phyloP scores from a whole-genome alignment of 2,888 invertebrate genomes.

The Tholera decimalis region DNA sequence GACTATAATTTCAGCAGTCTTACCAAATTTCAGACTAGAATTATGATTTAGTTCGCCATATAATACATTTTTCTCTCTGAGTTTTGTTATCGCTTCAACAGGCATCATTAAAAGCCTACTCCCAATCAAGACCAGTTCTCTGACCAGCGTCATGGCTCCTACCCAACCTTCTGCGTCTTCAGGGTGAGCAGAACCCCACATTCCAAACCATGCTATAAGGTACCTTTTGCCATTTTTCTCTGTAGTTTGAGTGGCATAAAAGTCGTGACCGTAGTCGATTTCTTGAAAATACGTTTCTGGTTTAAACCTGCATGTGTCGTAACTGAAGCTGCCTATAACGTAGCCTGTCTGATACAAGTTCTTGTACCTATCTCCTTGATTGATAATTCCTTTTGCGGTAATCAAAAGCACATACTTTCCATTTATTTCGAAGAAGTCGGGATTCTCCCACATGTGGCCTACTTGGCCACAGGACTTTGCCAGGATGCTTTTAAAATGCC shows the following conservation, averaged over 20 bases:
- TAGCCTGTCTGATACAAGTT: slow-evolving; percentile 84
- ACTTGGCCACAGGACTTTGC: slow-evolving; percentile 80
- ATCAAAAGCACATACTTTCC: slow-evolving; percentile 84
- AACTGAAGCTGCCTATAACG: slow-evolving; percentile 65
- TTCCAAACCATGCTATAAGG: slow-evolving; percentile 8
- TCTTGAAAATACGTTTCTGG: slow-evolving; percentile 82
- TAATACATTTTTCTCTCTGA: slow-evolving; percentile 71
- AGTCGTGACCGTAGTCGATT: slow-evolving; percentile 86
- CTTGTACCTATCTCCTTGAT: slow-evolving; percentile 83
- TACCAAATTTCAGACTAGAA: slow-evolving; percentile 71
- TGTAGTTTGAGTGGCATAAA: slow-evolving; percentile 86
- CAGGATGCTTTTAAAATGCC: slow-evolving; percentile 82
- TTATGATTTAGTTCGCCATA: slow-evolving; percentile 68
- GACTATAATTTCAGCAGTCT: slow-evolving; percentile 80
- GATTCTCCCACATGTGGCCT: slow-evolving; percentile 90
- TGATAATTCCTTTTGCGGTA: slow-evolving; percentile 84
- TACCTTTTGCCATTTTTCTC: slow-evolving; percentile 80
- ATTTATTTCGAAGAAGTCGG: slow-evolving; percentile 87
- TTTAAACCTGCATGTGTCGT: slow-evolving; percentile 31
- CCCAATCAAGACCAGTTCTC: slow-evolving; percentile 78
- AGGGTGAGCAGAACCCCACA: slow-evolving; percentile 72
- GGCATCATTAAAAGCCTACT: slow-evolving; percentile 80
- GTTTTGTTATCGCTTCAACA: slow-evolving; percentile 68
- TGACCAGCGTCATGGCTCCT: slow-evolving; percentile 83
- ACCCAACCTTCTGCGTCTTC: slow-evolving; percentile 86